Percentiles rank a stretch among this genome's conserved stretches.
Conservation (phyloP, 1,140 invertebrate species). For the Dinoponera quadriceps region DNA sequence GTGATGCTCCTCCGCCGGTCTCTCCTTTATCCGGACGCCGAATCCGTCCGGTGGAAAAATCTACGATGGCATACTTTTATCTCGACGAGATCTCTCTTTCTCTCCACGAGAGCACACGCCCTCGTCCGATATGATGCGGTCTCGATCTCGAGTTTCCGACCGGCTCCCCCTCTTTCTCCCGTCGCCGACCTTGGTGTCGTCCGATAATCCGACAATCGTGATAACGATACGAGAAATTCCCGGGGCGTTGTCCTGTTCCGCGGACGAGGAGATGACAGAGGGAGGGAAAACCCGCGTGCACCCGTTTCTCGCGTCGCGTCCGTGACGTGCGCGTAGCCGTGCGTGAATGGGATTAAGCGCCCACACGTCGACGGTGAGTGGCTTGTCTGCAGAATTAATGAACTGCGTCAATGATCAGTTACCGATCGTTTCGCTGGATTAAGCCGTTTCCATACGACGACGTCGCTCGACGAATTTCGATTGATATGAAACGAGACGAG, state of each 20-base stretch:
- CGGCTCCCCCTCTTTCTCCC: too few relatives aligned
- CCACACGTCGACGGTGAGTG: not conserved
- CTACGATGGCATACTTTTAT: slow-evolving; percentile 28
- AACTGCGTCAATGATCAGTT: slow-evolving; percentile 38
- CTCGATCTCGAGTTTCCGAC: slow-evolving; percentile 4
- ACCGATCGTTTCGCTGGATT: not conserved
- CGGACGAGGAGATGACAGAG: too few relatives aligned
- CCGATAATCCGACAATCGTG: slow-evolving; percentile 1
- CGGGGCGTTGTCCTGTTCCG: not conserved
- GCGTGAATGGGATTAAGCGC: slow-evolving; percentile 35
- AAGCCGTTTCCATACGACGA: not conserved
- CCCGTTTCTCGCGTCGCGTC: not conserved
- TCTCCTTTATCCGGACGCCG: not conserved
- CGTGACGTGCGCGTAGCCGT: not conserved
- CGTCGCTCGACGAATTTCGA: not conserved
- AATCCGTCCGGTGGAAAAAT: not conserved
- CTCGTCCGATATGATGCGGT: not conserved
- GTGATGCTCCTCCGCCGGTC: slow-evolving; percentile 3
- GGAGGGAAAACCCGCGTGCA: slow-evolving; percentile 20
- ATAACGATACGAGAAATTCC: slow-evolving; percentile 37
- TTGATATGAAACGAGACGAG: too few relatives aligned
- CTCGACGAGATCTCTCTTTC: not conserved
- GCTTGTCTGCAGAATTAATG: slow-evolving; percentile 48
- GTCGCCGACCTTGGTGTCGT: not conserved
- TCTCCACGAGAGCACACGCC: not conserved